Evolutionary conservation across 2,797 vertebrate species (phyloP).

Genomic region (Tamandua tetradactyla): DNA sequence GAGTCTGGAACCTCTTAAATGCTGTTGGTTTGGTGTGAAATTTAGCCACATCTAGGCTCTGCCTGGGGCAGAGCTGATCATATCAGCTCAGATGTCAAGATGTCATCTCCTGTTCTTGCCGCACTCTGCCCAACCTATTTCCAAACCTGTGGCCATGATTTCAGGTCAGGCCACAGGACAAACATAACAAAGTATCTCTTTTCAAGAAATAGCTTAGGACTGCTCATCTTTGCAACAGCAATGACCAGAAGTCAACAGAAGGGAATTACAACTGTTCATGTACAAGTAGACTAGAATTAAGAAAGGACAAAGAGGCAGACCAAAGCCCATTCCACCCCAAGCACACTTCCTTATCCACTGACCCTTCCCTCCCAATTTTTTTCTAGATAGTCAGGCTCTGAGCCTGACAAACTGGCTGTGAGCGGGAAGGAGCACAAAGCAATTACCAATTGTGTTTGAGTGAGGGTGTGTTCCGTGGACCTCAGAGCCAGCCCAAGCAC

Average conservation of each 20-base stretch:
- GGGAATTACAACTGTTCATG: background rate
- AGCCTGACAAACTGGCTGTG: background rate
- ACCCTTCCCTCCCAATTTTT: background rate
- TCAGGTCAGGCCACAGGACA: background rate
- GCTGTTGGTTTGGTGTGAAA: background rate
- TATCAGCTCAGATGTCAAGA: background rate
- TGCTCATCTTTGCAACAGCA: background rate
- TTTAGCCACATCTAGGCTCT: background rate
- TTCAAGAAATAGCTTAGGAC: background rate
- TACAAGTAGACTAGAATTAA: background rate
- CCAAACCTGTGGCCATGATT: background rate
- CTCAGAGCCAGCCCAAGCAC: background rate
- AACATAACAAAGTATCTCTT: background rate
- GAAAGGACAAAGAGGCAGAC: background rate
- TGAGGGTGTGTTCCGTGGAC: background rate
- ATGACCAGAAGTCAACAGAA: background rate
- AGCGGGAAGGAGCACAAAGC: background rate
- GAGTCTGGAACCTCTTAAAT: background rate
- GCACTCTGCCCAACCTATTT: background rate
- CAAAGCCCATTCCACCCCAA: background rate
- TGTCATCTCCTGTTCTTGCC: background rate
- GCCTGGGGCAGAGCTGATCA: background rate
- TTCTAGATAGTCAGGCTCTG: background rate
- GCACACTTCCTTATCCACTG: background rate
- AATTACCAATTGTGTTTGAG: background rate